phyloP scores from a whole-genome alignment of 2,113 vertebrate genomes.

The Corythaixoides concolor region DNA sequence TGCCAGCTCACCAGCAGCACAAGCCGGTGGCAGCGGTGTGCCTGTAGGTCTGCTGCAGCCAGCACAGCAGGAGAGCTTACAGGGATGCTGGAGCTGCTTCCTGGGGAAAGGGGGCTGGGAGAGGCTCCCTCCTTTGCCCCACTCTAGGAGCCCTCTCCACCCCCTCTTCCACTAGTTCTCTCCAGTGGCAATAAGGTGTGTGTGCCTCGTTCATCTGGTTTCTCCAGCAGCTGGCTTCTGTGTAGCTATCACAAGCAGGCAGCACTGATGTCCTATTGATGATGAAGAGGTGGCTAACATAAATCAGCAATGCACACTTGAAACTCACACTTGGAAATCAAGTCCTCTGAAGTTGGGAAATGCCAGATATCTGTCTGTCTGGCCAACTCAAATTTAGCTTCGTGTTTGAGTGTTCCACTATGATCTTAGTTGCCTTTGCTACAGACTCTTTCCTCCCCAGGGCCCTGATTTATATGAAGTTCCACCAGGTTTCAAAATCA shows the following conservation, averaged over 20 bases:
- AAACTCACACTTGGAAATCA: background rate
- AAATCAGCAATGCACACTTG: background rate
- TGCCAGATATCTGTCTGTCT: background rate
- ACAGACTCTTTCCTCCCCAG: background rate
- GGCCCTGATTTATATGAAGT: background rate
- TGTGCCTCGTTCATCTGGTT: background rate
- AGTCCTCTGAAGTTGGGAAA: background rate
- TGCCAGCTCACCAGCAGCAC: background rate
- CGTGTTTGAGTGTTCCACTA: background rate
- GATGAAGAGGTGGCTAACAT: background rate
- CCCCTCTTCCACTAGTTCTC: background rate
- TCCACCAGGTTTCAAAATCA: conserved; percentile 6
- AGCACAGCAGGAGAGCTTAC: background rate
- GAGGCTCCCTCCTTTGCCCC: background rate
- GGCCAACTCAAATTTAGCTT: background rate
- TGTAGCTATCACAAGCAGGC: background rate
- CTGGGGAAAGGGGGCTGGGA: background rate
- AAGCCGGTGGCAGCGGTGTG: fast-evolving
- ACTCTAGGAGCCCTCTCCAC: background rate
- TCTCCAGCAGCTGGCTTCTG: background rate
- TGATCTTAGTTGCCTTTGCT: background rate
- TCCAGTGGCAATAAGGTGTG: background rate
- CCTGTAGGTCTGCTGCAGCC: background rate
- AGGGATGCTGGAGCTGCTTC: background rate
- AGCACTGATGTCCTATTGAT: background rate